Evolutionary conservation across 2,888 invertebrate genomes (phyloP).

Genomic region (Meloe dianella): DNA sequence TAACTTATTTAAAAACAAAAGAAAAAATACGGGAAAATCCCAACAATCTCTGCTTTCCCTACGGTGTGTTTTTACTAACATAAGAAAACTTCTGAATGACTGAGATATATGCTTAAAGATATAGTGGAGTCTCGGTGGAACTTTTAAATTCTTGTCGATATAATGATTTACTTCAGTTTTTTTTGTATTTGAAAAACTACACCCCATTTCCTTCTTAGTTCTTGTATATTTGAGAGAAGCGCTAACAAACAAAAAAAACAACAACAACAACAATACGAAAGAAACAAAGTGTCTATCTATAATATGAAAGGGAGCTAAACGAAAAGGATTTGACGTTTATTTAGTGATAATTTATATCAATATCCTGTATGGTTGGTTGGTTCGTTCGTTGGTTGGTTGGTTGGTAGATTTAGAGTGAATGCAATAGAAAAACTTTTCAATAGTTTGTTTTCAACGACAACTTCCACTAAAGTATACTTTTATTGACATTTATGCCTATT

Average conservation of each 20-base stretch:
- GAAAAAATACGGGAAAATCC: slow-evolving; percentile 12
- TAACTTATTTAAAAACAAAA: background rate
- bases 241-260: background rate
- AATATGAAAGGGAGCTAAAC: slow-evolving; percentile 9
- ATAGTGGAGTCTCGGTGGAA: slow-evolving; percentile 26
- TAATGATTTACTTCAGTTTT: slow-evolving; percentile 36
- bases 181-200: slow-evolving; percentile 20
- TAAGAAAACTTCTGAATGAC: slow-evolving; percentile 38
- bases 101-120: slow-evolving; percentile 37
- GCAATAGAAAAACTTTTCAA: background rate
- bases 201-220: background rate
- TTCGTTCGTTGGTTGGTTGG: background rate
- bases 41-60: slow-evolving; percentile 33
- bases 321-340: slow-evolving; percentile 29
- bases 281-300: slow-evolving; percentile 3
- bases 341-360: slow-evolving; percentile 33
- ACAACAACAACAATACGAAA: too few species aligned
- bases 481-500: slow-evolving; percentile 20
- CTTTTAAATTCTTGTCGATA: slow-evolving; percentile 36
- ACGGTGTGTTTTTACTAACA: slow-evolving; percentile 33
- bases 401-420: background rate
- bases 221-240: background rate
- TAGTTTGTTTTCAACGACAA: slow-evolving; percentile 19
- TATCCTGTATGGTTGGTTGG: background rate
- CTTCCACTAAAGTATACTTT: slow-evolving; percentile 16